Evolutionary conservation across 2,888 invertebrate species (phyloP).

Genomic region (Agrotis exclamationis): DNA sequence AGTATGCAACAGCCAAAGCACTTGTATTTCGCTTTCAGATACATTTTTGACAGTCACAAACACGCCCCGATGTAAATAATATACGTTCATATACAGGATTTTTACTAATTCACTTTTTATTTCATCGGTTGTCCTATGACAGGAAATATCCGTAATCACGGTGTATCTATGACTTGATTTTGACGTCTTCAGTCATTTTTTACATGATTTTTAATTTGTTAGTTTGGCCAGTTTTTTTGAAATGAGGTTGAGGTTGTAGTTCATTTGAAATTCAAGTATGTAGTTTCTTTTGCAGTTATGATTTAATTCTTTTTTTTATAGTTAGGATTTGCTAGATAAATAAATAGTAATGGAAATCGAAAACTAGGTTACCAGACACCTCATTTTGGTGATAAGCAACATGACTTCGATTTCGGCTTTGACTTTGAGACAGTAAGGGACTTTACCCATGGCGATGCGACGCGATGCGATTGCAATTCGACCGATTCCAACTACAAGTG

Average conservation of each 20-base stretch:
- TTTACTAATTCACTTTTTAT: constrained; percentile 52
- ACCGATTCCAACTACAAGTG: too few relatives aligned
- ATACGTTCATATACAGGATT: constrained; percentile 54
- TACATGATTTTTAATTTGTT: constrained; percentile 44
- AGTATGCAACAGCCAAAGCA: constrained; percentile 41
- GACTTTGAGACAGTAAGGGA: too few relatives aligned
- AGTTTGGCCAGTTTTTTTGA: constrained; percentile 46
- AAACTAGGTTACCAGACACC: too few relatives aligned
- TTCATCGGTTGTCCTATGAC: constrained; percentile 48
- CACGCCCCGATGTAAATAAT: constrained; percentile 38
- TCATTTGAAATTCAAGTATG: constrained; percentile 3
- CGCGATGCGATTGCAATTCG: too few relatives aligned
- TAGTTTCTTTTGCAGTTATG: neutral
- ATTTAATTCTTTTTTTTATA: too few relatives aligned
- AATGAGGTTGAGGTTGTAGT: constrained; percentile 49
- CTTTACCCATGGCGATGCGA: too few relatives aligned
- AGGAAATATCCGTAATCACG: constrained; percentile 21
- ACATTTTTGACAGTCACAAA: constrained; percentile 51
- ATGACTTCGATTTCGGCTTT: too few relatives aligned
- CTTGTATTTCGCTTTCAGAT: constrained; percentile 56
- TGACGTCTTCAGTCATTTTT: constrained; percentile 59
- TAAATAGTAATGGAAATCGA: too few relatives aligned
- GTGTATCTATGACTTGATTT: constrained; percentile 47
- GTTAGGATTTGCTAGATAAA: too few relatives aligned
- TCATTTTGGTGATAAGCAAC: too few relatives aligned